Percentiles rank a stretch among this genome's conserved stretches.
These are phyloP conservation scores for Drosophila neotestacea DNA, from an alignment of 2,888 invertebrate species.

Conservation along the genomic window DNA sequence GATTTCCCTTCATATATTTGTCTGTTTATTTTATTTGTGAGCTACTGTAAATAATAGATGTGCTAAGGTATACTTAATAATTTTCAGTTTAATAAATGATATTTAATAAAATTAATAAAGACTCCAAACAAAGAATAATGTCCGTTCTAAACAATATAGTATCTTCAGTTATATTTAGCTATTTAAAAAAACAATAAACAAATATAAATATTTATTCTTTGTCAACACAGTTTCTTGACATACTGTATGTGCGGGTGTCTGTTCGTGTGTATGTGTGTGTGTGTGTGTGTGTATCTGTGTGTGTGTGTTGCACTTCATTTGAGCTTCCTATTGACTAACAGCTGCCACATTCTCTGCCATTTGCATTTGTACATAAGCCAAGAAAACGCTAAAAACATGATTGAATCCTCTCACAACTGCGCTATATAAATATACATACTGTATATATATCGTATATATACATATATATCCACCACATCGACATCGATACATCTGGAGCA, in stretches of 20 bases:
- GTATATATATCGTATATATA: conserved; percentile 35
- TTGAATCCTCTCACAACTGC: conserved; percentile 54
- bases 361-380: conserved; percentile 61
- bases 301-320: conserved; percentile 26
- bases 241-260: conserved; percentile 4
- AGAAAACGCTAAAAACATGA: conserved; percentile 44
- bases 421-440: conserved; percentile 36
- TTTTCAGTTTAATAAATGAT: too few relatives aligned
- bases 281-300: conserved; percentile 6
- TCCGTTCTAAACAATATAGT: too few relatives aligned
- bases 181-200: too few relatives aligned
- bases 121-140: too few relatives aligned
- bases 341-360: conserved; percentile 72
- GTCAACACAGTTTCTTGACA: not conserved
- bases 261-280: conserved; percentile 6
- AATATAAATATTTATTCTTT: too few relatives aligned
- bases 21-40: too few relatives aligned
- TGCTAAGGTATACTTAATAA: too few relatives aligned
- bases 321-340: conserved; percentile 61
- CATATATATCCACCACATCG: conserved; percentile 46
- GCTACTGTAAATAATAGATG: too few relatives aligned
- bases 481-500: conserved; percentile 67
- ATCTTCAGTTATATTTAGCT: too few relatives aligned
- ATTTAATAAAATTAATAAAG: too few relatives aligned
- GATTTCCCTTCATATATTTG: too few relatives aligned